Conservation (phyloP, 2,113 vertebrate species). For the Micronycteris hirsuta region DNA sequence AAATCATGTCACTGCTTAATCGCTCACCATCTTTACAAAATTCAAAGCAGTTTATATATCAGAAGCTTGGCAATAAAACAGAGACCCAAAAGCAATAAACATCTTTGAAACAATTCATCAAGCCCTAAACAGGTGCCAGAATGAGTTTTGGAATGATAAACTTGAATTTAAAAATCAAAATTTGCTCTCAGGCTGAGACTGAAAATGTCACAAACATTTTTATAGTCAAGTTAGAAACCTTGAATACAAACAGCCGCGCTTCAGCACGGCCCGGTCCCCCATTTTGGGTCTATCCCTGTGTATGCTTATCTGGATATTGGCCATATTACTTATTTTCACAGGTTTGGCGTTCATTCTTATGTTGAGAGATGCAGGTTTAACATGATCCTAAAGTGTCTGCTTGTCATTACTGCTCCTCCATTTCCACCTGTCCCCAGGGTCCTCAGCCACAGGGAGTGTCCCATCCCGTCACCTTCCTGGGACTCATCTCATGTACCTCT, state of each 20-base stretch:
- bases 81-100: conserved; percentile 49
- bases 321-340: not conserved
- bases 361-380: not conserved
- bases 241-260: not conserved
- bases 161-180: conserved; percentile 55
- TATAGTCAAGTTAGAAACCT: conserved; percentile 22
- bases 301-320: not conserved
- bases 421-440: not conserved
- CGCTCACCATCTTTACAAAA: conserved; percentile 42
- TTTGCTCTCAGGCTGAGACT: conserved; percentile 22
- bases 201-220: conserved; percentile 51
- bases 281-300: not conserved
- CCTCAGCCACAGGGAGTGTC: not conserved
- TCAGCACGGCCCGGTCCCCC: not conserved
- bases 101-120: conserved; percentile 51
- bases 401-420: not conserved
- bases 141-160: conserved; percentile 41
- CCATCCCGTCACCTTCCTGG: not conserved
- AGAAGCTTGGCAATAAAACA: conserved; percentile 44
- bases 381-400: not conserved
- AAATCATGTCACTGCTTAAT: conserved; percentile 44
- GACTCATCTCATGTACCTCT: too few relatives aligned
- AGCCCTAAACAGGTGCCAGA: conserved; percentile 29
- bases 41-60: conserved; percentile 39
- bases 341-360: not conserved